A percentile compares a stretch with the other conserved stretches of the same genome.
phyloP scores from a whole-genome alignment of 2,797 vertebrate genomes.

The Salmo trutta region DNA sequence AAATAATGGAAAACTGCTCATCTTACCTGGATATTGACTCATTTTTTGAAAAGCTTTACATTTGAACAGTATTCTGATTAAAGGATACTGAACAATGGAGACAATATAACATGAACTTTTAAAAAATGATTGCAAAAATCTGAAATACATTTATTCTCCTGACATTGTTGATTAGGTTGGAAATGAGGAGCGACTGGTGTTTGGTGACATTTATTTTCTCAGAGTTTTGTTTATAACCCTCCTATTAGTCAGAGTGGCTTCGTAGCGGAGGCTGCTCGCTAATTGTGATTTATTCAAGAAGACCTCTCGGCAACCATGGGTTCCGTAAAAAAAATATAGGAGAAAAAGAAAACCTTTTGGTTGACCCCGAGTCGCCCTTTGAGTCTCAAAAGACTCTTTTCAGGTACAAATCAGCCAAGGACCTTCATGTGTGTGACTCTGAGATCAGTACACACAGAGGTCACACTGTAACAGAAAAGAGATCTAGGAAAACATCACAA shows the following conservation, averaged over 20 bases:
- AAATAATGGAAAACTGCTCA: slow-evolving; percentile 4
- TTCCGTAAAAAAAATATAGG: slow-evolving; percentile 1
- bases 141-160: slow-evolving; percentile 35
- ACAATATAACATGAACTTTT: not conserved
- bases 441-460: slow-evolving; percentile 35
- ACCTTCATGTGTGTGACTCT: slow-evolving; percentile 37
- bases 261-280: slow-evolving; percentile 29
- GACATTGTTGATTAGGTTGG: slow-evolving; percentile 29
- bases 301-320: slow-evolving; percentile 22
- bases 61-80: not conserved
- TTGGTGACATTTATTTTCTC: slow-evolving; percentile 40
- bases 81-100: slow-evolving; percentile 4
- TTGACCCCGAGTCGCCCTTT: slow-evolving; percentile 34
- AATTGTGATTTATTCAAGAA: slow-evolving; percentile 49
- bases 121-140: slow-evolving; percentile 30
- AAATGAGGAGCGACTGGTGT: slow-evolving; percentile 36
- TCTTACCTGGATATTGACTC: not conserved
- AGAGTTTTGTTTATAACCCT: slow-evolving; percentile 39
- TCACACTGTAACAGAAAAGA: slow-evolving; percentile 25
- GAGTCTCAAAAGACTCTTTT: slow-evolving; percentile 45
- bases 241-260: slow-evolving; percentile 26
- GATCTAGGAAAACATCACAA: slow-evolving; percentile 23
- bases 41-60: not conserved
- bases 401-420: slow-evolving; percentile 42
- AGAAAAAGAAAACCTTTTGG: slow-evolving; percentile 15